These are phyloP conservation scores for Rhabdornis inornatus DNA, from an alignment of 2,113 vertebrate genomes.

Conservation along the genomic window DNA sequence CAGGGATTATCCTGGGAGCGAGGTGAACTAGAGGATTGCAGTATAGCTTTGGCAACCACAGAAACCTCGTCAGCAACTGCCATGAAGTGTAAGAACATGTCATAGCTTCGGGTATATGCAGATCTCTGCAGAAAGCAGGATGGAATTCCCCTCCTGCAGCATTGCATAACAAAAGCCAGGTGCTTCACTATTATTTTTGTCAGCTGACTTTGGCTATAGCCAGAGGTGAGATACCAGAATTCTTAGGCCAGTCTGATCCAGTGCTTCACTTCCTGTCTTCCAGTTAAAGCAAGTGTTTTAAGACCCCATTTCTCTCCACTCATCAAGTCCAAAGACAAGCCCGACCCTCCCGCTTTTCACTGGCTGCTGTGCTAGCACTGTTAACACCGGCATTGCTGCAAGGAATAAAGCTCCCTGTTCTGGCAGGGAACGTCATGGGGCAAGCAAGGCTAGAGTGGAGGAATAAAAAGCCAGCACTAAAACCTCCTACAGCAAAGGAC, in stretches of 20 bases:
- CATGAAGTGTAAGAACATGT: not conserved
- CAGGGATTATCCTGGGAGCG: not conserved
- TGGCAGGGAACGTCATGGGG: not conserved
- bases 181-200: constrained; percentile 44
- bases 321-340: not conserved
- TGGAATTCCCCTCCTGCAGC: constrained; percentile 40
- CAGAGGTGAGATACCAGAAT: not conserved
- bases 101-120: not conserved
- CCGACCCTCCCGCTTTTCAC: not conserved
- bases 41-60: not conserved
- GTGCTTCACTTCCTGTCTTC: constrained; percentile 44
- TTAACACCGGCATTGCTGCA: not conserved
- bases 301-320: not conserved
- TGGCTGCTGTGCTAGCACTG: not conserved
- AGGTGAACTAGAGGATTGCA: not conserved
- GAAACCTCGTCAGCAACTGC: not conserved
- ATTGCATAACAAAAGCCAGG: constrained; percentile 43
- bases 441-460: not conserved
- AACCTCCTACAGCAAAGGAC: not conserved
- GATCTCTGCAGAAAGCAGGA: constrained; percentile 11
- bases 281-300: not conserved
- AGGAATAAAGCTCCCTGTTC: not conserved
- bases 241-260: constrained; percentile 36
- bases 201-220: constrained; percentile 43
- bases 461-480: not conserved